phyloP scores from a whole-genome alignment of 1,140 invertebrate species.

The Bradysia coprophila region DNA sequence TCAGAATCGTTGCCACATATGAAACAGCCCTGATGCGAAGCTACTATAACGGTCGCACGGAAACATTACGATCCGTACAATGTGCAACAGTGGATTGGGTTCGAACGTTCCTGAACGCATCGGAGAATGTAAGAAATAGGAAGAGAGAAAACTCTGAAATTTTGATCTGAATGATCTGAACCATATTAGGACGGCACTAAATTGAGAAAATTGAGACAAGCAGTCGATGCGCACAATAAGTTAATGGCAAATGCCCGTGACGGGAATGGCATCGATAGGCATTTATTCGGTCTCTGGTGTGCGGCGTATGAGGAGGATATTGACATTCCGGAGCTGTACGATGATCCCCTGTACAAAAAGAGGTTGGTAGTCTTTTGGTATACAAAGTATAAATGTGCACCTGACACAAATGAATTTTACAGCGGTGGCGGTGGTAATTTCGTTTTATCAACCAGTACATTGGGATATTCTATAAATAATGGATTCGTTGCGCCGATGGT shows the following conservation, averaged over 20 bases:
- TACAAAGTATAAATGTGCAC: background rate
- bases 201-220: conserved; percentile 15
- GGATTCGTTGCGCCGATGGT: conserved; percentile 41
- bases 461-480: conserved; percentile 33
- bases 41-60: conserved; percentile 30
- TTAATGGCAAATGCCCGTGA: conserved; percentile 27
- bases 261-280: conserved; percentile 44
- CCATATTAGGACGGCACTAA: conserved; percentile 8
- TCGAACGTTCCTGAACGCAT: conserved; percentile 21
- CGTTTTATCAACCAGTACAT: conserved; percentile 36
- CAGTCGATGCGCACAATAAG: conserved; percentile 20
- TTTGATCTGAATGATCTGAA: background rate
- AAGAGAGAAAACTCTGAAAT: background rate
- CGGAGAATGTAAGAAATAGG: conserved; percentile 8
- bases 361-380: conserved; percentile 7
- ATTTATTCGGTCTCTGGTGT: conserved; percentile 54
- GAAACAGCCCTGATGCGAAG: conserved; percentile 32
- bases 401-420: background rate
- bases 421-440: conserved; percentile 42
- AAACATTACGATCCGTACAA: conserved; percentile 29
- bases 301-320: conserved; percentile 31
- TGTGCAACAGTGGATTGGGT: conserved; percentile 22
- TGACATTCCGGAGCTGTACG: conserved; percentile 30
- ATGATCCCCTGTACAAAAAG: conserved; percentile 31
- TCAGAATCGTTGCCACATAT: conserved; percentile 29